Evolutionary conservation across 2,113 vertebrate species (phyloP), one percentile per base, ranked within the genome.

Genomic region (Stigmatopora nigra): DNA sequence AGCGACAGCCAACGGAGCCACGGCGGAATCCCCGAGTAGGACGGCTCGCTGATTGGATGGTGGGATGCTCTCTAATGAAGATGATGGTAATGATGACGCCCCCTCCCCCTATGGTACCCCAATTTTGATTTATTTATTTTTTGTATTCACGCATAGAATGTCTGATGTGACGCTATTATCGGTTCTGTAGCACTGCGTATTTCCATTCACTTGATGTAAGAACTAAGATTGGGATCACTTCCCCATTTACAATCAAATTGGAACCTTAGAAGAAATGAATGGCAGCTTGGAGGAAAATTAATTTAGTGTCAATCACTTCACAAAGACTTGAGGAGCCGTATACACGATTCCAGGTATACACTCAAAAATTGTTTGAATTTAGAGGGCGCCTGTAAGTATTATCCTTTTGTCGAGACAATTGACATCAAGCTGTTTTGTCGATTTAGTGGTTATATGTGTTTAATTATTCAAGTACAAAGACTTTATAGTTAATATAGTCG

Each of bases 1-100:
- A 91, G 90, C 89, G 79, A 92, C 89, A 89, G 85, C 90, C 90
- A 92, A 90, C 80, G 65, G 79, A 85, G 79, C 66, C 84, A 79
- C 83, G 79, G 63, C 61, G 84, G 83, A 88, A 87, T 88, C 81
- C 83, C 81, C 68, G 65, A 73, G 71, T 77, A 62, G 64, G 78
- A 81, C 68, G 9, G 73, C 61, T 3, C 57, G 69, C 77, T 75
- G 83, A 90, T 91, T 90, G 86, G 89, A 73, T 82, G 61, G 71
- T 70, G 51, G 79, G 73, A 79, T 77, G 61, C 78, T 70, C 83
- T 73, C 86, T 89, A 90, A 91, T 91, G 87, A 91, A 88, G 87
- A 86, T 78, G 87, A 88, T 85, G 83, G 86, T 86, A 89, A 89
- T 89, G 87, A 88, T 82, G 58, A 57, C 64, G 70, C 77, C 76